phyloP scores from a whole-genome alignment of 2,888 invertebrate species.

The Eupithecia subumbrata region DNA sequence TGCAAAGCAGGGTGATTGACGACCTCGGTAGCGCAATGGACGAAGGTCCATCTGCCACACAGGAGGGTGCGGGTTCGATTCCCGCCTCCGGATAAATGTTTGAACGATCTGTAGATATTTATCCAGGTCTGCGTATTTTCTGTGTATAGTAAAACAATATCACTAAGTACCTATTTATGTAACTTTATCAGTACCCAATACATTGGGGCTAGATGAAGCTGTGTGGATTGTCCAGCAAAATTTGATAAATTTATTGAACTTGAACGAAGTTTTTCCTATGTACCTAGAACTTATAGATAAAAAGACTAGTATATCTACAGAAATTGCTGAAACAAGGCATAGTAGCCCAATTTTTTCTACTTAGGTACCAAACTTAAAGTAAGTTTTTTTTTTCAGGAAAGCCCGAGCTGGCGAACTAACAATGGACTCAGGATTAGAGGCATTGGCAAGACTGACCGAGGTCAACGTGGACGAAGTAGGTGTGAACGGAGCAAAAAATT shows the following conservation, averaged over 20 bases:
- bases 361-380: background rate
- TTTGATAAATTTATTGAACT: background rate
- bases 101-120: no score
- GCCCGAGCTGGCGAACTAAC: conserved; percentile 95
- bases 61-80: no score
- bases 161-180: no score
- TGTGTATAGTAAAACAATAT: no score
- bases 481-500: conserved; percentile 96
- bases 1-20: no score
- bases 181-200: no score
- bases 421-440: conserved; percentile 93
- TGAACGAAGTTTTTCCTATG: background rate
- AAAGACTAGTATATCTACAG: background rate
- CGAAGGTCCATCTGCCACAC: no score
- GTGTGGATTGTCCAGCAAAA: background rate
- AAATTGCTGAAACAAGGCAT: background rate
- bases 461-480: conserved; percentile 97
- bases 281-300: background rate
- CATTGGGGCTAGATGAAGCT: no score
- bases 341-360: background rate
- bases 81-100: no score
- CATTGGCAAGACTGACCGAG: conserved; percentile 94
- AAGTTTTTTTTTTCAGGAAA: conserved; percentile 83
- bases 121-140: no score
- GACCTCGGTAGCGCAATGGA: no score